These are phyloP conservation scores for Steromphala cineraria DNA, from an alignment of 2,888 invertebrate genomes.

Conservation along the genomic window DNA sequence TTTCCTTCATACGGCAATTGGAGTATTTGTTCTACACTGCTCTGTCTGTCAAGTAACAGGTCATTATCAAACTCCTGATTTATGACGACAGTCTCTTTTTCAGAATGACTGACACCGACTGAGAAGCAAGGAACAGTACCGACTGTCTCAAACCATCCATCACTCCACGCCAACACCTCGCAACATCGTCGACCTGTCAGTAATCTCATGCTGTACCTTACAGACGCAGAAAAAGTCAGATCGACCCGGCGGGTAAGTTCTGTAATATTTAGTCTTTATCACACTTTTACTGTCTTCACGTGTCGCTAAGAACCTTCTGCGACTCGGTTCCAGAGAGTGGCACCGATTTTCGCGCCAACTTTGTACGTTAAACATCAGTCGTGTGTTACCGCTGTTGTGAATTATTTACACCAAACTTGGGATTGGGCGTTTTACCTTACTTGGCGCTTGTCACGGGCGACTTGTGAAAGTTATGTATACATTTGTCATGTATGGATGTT, in stretches of 20 bases:
- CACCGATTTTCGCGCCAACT: too few species aligned
- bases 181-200: neutral
- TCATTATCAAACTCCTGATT: neutral
- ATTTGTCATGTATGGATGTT: too few species aligned
- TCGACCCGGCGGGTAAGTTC: neutral
- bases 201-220: neutral
- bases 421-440: too few species aligned
- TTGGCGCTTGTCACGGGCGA: too few species aligned
- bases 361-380: too few species aligned
- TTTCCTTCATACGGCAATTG: neutral
- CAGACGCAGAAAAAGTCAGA: neutral
- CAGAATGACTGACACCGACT: neutral
- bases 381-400: too few species aligned
- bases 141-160: neutral
- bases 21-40: neutral
- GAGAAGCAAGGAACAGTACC: neutral
- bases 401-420: too few species aligned
- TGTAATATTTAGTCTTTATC: too few species aligned
- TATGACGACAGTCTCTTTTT: conserved; percentile 7
- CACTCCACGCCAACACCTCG: neutral
- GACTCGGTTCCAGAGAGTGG: too few species aligned
- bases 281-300: too few species aligned
- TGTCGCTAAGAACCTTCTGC: too few species aligned
- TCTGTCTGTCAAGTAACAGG: neutral
- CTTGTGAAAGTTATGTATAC: too few species aligned